Percentiles rank a stretch among this genome's conserved stretches.
These are phyloP conservation scores for Rhinichthys osculus DNA, from an alignment of 2,797 vertebrate genomes.

Conservation along the genomic window DNA sequence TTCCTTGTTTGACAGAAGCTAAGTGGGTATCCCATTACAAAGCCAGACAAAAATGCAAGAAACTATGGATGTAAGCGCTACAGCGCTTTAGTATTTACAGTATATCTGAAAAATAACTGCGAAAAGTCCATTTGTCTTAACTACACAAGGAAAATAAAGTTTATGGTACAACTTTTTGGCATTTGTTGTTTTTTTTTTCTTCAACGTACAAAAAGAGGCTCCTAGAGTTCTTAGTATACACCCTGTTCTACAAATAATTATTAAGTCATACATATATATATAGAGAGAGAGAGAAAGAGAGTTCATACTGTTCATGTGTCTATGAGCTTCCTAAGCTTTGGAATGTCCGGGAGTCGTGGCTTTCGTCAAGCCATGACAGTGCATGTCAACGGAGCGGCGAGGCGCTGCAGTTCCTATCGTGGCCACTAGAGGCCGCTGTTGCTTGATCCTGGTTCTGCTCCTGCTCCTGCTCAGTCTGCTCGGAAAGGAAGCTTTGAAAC, in stretches of 20 bases:
- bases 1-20: conserved; percentile 3
- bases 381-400: conserved; percentile 89
- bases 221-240: conserved; percentile 54
- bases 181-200: conserved; percentile 63
- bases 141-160: conserved; percentile 62
- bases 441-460: conserved; percentile 80
- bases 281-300: not conserved
- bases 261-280: conserved; percentile 52
- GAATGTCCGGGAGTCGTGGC: conserved; percentile 74
- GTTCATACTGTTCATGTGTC: conserved; percentile 55
- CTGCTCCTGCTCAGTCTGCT: conserved; percentile 83
- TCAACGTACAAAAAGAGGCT: conserved; percentile 60
- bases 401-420: conserved; percentile 85
- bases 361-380: conserved; percentile 63
- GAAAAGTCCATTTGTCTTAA: conserved; percentile 48
- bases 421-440: conserved; percentile 80
- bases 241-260: conserved; percentile 71
- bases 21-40: not conserved
- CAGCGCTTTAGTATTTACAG: conserved; percentile 14
- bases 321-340: conserved; percentile 68
- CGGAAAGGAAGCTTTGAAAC: conserved; percentile 90
- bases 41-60: conserved; percentile 11
- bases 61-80: not conserved
- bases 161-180: conserved; percentile 74
- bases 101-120: conserved; percentile 44